Evolutionary conservation across 1,140 invertebrate species (phyloP).

Genomic region (Phthorimaea operculella): DNA sequence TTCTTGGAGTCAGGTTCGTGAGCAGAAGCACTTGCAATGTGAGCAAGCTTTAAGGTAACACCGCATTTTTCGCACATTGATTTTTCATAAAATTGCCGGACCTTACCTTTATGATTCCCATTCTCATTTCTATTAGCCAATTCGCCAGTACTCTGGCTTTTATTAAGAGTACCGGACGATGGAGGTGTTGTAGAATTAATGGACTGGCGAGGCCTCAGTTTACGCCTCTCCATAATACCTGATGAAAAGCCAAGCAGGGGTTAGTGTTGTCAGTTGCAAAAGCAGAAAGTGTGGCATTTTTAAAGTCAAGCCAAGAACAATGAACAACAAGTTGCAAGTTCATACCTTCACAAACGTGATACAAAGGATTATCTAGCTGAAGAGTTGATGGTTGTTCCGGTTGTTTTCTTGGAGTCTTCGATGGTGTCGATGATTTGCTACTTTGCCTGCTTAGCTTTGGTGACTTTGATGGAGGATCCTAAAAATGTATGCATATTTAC

Average conservation of each 20-base stretch:
- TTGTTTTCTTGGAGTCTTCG: constrained; percentile 42
- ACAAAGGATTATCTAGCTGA: constrained; percentile 80
- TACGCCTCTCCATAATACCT: constrained; percentile 61
- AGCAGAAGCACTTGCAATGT: constrained; percentile 5
- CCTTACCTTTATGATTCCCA: constrained; percentile 24
- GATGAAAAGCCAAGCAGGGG: constrained; percentile 28
- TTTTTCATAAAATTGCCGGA: not conserved
- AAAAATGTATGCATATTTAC: constrained; percentile 9
- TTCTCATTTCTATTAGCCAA: constrained; percentile 63
- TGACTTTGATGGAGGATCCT: constrained; percentile 62
- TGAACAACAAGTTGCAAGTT: constrained; percentile 23
- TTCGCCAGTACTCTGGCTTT: constrained; percentile 71
- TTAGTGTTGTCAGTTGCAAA: constrained; percentile 38
- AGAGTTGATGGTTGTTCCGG: constrained; percentile 51
- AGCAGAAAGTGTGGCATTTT: constrained; percentile 9
- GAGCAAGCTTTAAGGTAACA: not conserved
- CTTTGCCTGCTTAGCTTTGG: constrained; percentile 48
- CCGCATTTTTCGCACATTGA: not conserved
- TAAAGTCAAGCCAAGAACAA: not conserved
- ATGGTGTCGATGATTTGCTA: constrained; percentile 58
- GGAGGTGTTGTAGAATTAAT: constrained; percentile 56
- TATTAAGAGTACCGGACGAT: constrained; percentile 57
- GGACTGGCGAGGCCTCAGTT: constrained; percentile 60
- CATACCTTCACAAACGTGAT: constrained; percentile 80
- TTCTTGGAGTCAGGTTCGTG: not conserved